Evolutionary conservation across 1,140 invertebrate species (phyloP).

Genomic region (Rhizoglyphus robini): DNA sequence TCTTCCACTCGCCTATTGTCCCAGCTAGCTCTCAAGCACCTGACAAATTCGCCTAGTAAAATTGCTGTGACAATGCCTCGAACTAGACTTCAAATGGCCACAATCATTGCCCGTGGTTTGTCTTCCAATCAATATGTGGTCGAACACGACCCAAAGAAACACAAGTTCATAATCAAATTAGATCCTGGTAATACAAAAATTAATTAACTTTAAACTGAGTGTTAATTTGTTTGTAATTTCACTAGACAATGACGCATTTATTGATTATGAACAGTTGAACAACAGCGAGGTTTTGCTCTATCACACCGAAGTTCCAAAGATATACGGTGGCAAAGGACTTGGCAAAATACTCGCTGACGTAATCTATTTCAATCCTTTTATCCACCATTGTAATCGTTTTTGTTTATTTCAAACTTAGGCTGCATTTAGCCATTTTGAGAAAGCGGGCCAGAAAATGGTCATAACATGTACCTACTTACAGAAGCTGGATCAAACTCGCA

Average conservation of each 20-base stretch:
- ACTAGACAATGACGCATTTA: conserved; percentile 4
- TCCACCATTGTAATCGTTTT: not conserved
- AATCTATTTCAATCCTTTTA: not conserved
- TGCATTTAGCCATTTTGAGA: conserved; percentile 6
- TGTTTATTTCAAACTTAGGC: not conserved
- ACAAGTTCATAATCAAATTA: not conserved
- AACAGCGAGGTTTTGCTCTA: conserved; percentile 2
- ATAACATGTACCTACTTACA: conserved; percentile 12
- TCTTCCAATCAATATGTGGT: not conserved
- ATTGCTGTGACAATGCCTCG: too few relatives aligned
- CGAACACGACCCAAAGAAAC: not conserved
- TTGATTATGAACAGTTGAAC: not conserved
- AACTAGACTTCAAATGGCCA: not conserved
- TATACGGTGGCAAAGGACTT: not conserved
- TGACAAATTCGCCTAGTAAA: too few relatives aligned
- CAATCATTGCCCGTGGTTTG: not conserved
- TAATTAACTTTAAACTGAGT: not conserved
- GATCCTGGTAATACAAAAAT: not conserved
- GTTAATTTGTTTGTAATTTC: not conserved
- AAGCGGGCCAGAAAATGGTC: not conserved
- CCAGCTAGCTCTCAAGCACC: too few relatives aligned
- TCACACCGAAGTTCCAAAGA: conserved; percentile 5
- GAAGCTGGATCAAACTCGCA: not conserved
- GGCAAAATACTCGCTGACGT: not conserved
- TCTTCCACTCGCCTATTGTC: too few relatives aligned